Conservation (phyloP, 2,113 vertebrate species). For the Zapornia atra region DNA sequence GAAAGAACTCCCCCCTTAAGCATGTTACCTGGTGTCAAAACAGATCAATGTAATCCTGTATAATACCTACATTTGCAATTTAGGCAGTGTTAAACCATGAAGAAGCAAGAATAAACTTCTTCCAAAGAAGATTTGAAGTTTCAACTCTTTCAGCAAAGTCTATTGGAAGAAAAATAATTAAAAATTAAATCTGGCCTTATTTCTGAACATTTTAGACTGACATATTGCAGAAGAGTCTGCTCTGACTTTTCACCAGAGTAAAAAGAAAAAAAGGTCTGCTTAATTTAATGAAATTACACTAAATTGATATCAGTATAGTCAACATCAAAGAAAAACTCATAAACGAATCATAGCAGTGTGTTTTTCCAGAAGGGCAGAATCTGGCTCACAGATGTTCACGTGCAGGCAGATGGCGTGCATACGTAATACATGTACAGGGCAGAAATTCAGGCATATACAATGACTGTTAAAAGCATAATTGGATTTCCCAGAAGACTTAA, state of each 20-base stretch:
- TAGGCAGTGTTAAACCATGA: not conserved
- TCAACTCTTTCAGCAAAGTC: not conserved
- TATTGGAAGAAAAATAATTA: not conserved
- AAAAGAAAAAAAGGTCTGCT: not conserved
- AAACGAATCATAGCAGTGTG: not conserved
- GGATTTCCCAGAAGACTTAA: not conserved
- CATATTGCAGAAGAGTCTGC: not conserved
- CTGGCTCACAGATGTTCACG: conserved; percentile 4
- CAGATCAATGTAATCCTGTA: not conserved
- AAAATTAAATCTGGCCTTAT: not conserved
- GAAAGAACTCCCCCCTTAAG: not conserved
- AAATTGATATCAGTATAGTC: not conserved
- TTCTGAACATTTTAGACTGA: not conserved
- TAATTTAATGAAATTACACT: not conserved
- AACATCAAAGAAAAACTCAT: not conserved
- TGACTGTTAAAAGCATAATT: not conserved
- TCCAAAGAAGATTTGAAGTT: not conserved
- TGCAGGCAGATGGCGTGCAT: not conserved
- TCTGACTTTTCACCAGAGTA: not conserved
- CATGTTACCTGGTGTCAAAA: not conserved
- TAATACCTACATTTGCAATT: not conserved
- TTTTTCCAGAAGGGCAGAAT: not conserved
- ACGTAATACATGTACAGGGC: not conserved
- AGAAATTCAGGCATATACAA: not conserved
- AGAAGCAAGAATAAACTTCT: not conserved